Conservation (phyloP, 2,888 invertebrate species). For the Bellardia pandia region DNA sequence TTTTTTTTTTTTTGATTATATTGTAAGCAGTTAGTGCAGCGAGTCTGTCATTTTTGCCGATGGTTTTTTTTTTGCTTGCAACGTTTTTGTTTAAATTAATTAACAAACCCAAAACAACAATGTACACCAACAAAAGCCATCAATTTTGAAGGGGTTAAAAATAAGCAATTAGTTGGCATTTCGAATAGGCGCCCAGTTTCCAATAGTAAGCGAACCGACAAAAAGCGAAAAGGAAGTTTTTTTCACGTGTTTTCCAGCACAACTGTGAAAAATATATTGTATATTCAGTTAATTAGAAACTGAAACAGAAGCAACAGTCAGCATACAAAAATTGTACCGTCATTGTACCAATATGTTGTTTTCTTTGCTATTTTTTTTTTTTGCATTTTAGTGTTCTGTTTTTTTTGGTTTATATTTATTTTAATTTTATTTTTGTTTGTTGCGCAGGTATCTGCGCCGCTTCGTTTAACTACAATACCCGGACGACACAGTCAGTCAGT, state of each 20-base stretch:
- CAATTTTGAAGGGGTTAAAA: conserved; percentile 82
- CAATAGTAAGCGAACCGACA: conserved; percentile 54
- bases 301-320: conserved; percentile 65
- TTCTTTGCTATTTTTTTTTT: conserved; percentile 12
- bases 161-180: conserved; percentile 77
- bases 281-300: conserved; percentile 71
- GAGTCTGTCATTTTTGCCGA: conserved; percentile 59
- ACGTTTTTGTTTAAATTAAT: conserved; percentile 78
- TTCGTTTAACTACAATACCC: conserved; percentile 70
- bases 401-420: conserved; percentile 51
- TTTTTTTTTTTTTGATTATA: conserved; percentile 27
- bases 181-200: conserved; percentile 76
- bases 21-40: conserved; percentile 75
- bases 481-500: conserved; percentile 44
- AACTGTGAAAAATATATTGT: conserved; percentile 54
- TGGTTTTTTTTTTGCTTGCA: conserved; percentile 53
- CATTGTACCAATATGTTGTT: conserved; percentile 57
- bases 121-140: conserved; percentile 68
- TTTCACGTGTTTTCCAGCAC: conserved; percentile 35
- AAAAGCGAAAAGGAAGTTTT: conserved; percentile 62
- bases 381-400: conserved; percentile 44
- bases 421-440: conserved; percentile 60
- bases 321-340: conserved; percentile 66
- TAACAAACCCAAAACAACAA: conserved; percentile 78
- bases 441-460: conserved; percentile 73